Percentiles rank a stretch among this genome's conserved stretches.
Conservation (phyloP, 2,113 vertebrate species). For the Poeciliopsis occidentalis region DNA sequence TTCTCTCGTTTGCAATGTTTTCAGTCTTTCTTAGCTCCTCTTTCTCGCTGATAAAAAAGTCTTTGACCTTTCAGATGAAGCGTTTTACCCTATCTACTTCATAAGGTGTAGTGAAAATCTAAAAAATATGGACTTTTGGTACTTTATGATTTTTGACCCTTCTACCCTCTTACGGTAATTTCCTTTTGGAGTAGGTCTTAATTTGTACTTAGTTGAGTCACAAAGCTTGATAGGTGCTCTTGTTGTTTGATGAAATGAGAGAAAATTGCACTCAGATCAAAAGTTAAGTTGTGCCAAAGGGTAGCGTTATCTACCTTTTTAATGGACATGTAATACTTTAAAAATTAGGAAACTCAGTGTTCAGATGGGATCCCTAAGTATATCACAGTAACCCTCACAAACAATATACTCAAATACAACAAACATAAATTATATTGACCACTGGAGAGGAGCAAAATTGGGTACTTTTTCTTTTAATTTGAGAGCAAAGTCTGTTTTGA, state of each 20-base stretch:
- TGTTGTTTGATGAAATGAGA: constrained; percentile 9
- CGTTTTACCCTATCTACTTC: constrained; percentile 36
- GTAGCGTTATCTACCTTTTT: neutral
- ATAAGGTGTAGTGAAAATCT: constrained; percentile 15
- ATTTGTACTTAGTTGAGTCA: constrained; percentile 29
- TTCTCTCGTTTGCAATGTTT: constrained; percentile 39
- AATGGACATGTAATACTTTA: constrained; percentile 14
- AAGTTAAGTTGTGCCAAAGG: constrained; percentile 9
- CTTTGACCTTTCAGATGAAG: constrained; percentile 68
- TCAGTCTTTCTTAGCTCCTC: constrained; percentile 41
- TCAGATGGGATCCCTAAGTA: neutral
- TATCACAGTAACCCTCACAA: constrained; percentile 13
- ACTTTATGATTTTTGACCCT: constrained; percentile 23
- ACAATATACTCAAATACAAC: neutral
- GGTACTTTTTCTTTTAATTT: constrained; percentile 52
- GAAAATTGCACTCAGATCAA: neutral
- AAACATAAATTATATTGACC: constrained; percentile 16
- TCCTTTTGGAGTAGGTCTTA: constrained; percentile 29
- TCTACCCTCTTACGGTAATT: constrained; percentile 13
- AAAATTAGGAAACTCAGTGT: constrained; percentile 19
- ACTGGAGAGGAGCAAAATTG: neutral
- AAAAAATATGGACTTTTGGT: constrained; percentile 15
- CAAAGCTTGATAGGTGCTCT: neutral
- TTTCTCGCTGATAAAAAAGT: constrained; percentile 44
- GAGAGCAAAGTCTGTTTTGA: constrained; percentile 12